A percentile compares a stretch with the other conserved stretches of the same genome.
These are phyloP conservation scores for Anolis carolinensis DNA, from an alignment of 2,113 vertebrate genomes.

Conservation along the genomic window DNA sequence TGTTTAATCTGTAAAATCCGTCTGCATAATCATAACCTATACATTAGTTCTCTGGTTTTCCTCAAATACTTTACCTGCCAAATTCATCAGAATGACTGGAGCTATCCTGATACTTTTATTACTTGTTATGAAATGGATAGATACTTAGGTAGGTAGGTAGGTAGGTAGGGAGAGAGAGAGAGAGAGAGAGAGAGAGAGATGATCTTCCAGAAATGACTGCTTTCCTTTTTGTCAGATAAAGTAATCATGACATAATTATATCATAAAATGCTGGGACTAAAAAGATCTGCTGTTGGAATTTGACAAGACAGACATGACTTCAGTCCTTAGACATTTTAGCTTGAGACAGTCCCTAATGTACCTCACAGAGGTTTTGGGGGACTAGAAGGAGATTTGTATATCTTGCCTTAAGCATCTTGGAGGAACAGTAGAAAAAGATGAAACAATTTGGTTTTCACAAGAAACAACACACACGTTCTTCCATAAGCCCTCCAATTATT, in stretches of 20 bases:
- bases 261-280: slow-evolving; percentile 6
- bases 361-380: not conserved
- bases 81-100: not conserved
- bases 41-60: not conserved
- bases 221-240: slow-evolving; percentile 21
- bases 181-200: too few relatives aligned
- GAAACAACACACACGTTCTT: not conserved
- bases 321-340: not conserved
- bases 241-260: slow-evolving; percentile 4
- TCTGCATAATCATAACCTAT: not conserved
- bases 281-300: not conserved
- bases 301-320: not conserved
- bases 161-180: too few relatives aligned
- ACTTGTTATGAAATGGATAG: slow-evolving; percentile 14
- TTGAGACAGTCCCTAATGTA: not conserved
- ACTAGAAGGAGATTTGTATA: too few relatives aligned
- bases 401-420: not conserved
- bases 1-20: too few relatives aligned
- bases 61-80: not conserved
- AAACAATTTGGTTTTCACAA: not conserved
- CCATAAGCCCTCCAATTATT: not conserved
- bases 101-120: not conserved
- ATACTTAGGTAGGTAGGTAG: not conserved
- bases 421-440: not conserved
- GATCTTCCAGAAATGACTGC: not conserved